Evolutionary conservation across 2,888 invertebrate genomes (phyloP), one percentile per base, ranked within the genome.

Genomic region (Clivina fossor): DNA sequence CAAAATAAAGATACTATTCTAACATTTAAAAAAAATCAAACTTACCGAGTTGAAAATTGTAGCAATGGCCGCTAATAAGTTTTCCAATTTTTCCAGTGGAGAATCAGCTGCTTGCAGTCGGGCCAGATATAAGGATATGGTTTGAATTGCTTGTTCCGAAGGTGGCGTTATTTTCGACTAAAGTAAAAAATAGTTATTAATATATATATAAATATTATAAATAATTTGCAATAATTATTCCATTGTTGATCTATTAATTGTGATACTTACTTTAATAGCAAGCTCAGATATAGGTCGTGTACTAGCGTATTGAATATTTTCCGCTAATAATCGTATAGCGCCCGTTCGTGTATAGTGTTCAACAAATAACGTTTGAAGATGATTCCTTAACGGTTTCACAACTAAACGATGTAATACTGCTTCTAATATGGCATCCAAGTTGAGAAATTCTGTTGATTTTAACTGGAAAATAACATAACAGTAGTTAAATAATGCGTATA

Each of bases 391-490:
- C 4, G 94, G 94, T 49, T 86, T 78, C 26, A 97, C 89, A 19
- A 97, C 91, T 64, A 96, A 78, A 63, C 90, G 85, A 74, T 95
- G 94, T 81, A 98, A 88, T 59, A 96, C 93, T 57, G 90, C 89
- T 75, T 98, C 97, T 64, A 97, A 76, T 64, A 97, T 94, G 51
- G 94, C 90, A 71, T 98, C 97, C 71, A 97, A 79, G 77, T 97
- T 97, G 66, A 97, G 80, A 71, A 96, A 95, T 73, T 96, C 95
- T 58, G 91, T 91, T 2, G 90, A 78, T 70, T 89, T 90, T 55
- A 97, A 78, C 79, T 88, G 78, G 2, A 75, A 71, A 43, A 58
- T 53, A 38, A 58, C 50, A 59, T 46, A 60, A 37, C 15, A 32
- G 16, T 3, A 3, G 3, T 22, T 38, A 13, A 16, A 26, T 16